A percentile compares a stretch with the other conserved stretches of the same genome.
These are phyloP conservation scores for Petrolisthes manimaculis DNA, from an alignment of 2,888 invertebrate genomes.

Conservation along the genomic window DNA sequence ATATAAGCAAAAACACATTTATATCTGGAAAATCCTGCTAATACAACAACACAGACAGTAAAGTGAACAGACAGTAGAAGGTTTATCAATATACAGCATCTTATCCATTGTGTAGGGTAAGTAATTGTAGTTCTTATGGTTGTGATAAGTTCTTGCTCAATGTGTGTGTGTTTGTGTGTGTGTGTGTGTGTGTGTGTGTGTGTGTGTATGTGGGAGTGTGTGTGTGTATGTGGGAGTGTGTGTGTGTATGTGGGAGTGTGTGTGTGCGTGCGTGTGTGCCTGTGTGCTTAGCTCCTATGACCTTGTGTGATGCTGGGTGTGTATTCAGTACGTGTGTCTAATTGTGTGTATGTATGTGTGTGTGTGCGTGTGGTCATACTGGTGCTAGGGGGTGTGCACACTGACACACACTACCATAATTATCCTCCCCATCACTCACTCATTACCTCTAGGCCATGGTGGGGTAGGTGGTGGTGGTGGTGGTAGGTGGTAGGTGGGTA, in stretches of 20 bases:
- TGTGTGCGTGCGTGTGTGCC: neutral
- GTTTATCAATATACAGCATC: too few relatives aligned
- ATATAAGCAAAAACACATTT: too few relatives aligned
- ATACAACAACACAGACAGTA: too few relatives aligned
- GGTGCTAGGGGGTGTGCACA: too few relatives aligned
- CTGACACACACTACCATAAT: neutral
- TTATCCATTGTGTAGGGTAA: too few relatives aligned
- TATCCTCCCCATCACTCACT: neutral
- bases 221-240: neutral
- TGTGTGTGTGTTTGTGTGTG: neutral
- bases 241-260: conserved; percentile 23
- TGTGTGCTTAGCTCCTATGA: neutral
- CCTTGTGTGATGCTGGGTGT: too few relatives aligned
- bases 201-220: neutral
- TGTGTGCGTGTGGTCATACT: conserved; percentile 11
- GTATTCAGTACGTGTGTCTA: too few relatives aligned
- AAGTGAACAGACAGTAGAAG: too few relatives aligned
- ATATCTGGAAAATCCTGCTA: too few relatives aligned
- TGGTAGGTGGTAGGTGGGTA: too few relatives aligned
- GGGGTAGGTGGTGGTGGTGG: too few relatives aligned
- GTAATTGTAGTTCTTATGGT: neutral
- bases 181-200: conserved; percentile 12
- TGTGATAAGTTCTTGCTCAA: neutral
- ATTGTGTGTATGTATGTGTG: neutral
- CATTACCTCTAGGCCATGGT: too few relatives aligned